Evolutionary conservation across 2,888 invertebrate species (phyloP), one percentile per base, ranked within the genome.

Genomic region (Aspidiotus destructor): DNA sequence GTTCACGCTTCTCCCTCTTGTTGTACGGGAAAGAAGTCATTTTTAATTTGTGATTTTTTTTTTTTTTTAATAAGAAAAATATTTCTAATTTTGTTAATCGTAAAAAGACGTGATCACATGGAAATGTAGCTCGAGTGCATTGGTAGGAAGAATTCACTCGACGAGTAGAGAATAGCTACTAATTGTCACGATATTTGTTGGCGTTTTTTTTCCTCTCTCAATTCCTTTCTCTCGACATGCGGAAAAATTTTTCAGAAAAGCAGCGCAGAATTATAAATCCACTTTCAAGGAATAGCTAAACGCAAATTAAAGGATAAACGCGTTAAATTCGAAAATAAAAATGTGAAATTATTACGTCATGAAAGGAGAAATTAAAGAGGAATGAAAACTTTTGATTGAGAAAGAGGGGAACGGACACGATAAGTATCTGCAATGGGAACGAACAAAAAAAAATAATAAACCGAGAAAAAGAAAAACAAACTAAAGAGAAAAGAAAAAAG

Each of bases 261-360:
- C 58, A 65, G 58, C 28, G 28, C 28, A 28, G 5, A 28, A 28
- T 28, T 28, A 28, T 28, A 28, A 28, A 28, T 28, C 28, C 28
- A 28, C 28, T 28, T 28, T 28, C 28, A 1, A 28, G 28, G 28
- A 28, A 28, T 28, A 3, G 28, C 28, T 28, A 28, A 58, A 65
- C 58, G 58, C 65, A 65, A 65, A 65, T 65, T 65, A 65, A 65
- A 65, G 65, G 65, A 65, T 65, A 65, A 65, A 65, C 65, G 65
- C 65, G 65, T 58, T 58, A 65, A 65, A 65, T 65, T 65, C 48
- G 58, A 65, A 58, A 65, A 65, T 65, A 65, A 65, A 65, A 65
- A 65, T 65, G 58, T 48, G 9, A 60, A 65, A 65, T 65, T 65
- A 65, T 28, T 28, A 28, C 28, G 28, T 28, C 28, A 28, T 28